These are phyloP conservation scores for Galerucella nymphaeae DNA, from an alignment of 2,888 invertebrate genomes.

Conservation along the genomic window DNA sequence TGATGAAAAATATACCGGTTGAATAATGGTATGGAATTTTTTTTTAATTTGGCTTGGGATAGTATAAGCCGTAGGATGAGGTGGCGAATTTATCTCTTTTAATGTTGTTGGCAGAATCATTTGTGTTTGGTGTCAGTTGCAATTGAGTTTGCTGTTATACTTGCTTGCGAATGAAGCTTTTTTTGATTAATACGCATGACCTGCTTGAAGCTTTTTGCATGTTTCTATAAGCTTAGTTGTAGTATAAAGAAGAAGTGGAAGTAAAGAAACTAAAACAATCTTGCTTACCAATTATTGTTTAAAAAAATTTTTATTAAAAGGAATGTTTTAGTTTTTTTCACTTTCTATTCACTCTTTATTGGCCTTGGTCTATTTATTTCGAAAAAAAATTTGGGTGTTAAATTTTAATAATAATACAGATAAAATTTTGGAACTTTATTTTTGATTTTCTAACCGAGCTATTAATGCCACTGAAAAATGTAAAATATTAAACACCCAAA, in stretches of 20 bases:
- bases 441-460: too few species aligned
- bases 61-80: too few species aligned
- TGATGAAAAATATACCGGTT: background rate
- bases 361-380: background rate
- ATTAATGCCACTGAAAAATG: too few species aligned
- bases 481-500: background rate
- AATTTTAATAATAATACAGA: background rate
- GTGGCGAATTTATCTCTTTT: too few species aligned
- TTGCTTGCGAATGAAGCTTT: background rate
- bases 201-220: background rate
- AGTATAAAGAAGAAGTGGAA: background rate
- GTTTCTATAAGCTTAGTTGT: background rate
- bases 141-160: background rate
- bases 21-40: background rate
- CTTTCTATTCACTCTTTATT: background rate
- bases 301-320: background rate
- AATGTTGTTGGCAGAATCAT: too few species aligned
- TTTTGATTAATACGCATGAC: background rate
- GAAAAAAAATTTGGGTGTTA: background rate
- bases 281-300: background rate
- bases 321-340: background rate
- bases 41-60: background rate
- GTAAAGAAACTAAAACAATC: background rate
- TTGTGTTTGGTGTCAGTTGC: too few species aligned
- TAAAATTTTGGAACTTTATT: too few species aligned